Evolutionary conservation across 2,797 vertebrate species (phyloP).

Genomic region (Sebastolobus altivelis): DNA sequence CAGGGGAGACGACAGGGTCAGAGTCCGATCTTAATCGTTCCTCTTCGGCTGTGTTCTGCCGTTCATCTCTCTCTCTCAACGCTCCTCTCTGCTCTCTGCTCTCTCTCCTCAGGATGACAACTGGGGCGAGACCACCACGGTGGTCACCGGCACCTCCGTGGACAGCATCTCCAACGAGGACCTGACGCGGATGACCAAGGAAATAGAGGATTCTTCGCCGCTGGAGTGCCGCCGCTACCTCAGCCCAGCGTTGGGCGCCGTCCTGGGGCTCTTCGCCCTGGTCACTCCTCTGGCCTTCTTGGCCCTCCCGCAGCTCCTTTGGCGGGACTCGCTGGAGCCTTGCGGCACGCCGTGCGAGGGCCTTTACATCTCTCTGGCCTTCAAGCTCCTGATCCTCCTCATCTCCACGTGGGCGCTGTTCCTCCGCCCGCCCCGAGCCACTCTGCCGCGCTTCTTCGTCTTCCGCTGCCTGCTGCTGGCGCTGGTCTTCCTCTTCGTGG

Average conservation of each 20-base stretch:
- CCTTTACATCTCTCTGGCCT: slow-evolving; percentile 93
- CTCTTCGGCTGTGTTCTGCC: rapidly evolving
- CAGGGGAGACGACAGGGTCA: slow-evolving; percentile 91
- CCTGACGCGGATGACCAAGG: slow-evolving; percentile 90
- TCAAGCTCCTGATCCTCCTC: slow-evolving; percentile 93
- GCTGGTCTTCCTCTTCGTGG: slow-evolving; percentile 90
- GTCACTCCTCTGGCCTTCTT: slow-evolving; percentile 91
- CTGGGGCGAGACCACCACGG: slow-evolving; percentile 94
- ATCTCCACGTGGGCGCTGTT: slow-evolving; percentile 94
- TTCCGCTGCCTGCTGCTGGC: slow-evolving; percentile 91
- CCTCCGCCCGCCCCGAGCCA: slow-evolving; percentile 88
- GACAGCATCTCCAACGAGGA: slow-evolving; percentile 95
- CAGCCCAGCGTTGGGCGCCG: slow-evolving; percentile 80
- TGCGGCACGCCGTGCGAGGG: slow-evolving; percentile 94
- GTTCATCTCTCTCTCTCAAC: not conserved
- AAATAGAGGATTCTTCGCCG: slow-evolving; percentile 89
- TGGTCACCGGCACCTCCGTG: slow-evolving; percentile 93
- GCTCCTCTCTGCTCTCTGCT: not conserved
- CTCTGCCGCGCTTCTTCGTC: slow-evolving; percentile 89
- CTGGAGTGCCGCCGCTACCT: slow-evolving; percentile 89
- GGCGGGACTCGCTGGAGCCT: slow-evolving; percentile 89
- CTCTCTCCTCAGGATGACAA: slow-evolving; percentile 89
- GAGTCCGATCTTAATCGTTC: not conserved
- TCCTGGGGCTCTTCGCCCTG: slow-evolving; percentile 89
- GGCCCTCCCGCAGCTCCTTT: slow-evolving; percentile 91